Conservation (phyloP, 2,888 invertebrate genomes). For the Philereme vetulata region DNA sequence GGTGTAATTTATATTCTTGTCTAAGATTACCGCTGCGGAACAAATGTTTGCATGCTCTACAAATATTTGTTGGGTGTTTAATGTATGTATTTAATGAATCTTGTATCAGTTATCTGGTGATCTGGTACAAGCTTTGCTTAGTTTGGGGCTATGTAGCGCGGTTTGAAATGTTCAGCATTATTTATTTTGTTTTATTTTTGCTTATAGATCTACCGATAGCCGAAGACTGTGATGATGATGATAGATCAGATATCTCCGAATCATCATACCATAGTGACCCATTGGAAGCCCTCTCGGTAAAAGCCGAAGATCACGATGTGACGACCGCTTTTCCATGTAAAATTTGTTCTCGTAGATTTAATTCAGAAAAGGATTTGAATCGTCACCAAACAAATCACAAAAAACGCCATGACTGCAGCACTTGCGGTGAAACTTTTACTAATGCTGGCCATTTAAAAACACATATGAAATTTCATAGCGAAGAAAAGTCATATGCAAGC, state of each 20-base stretch:
- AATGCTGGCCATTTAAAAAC: slow-evolving; percentile 4
- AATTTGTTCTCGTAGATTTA: slow-evolving; percentile 8
- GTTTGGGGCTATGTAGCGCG: too few relatives aligned
- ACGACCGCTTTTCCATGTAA: slow-evolving; percentile 9
- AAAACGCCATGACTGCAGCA: slow-evolving; percentile 6
- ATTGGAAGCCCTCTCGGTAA: slow-evolving; percentile 12
- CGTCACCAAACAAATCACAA: slow-evolving; percentile 7
- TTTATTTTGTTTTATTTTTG: not conserved
- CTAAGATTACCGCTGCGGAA: too few relatives aligned
- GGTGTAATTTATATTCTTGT: too few relatives aligned
- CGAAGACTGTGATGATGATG: not conserved
- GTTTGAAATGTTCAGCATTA: too few relatives aligned
- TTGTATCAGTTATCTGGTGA: too few relatives aligned
- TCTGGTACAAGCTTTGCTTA: too few relatives aligned
- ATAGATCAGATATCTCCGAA: not conserved
- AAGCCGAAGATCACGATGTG: slow-evolving; percentile 3
- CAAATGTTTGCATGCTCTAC: too few relatives aligned
- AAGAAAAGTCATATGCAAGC: not conserved
- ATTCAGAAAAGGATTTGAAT: slow-evolving; percentile 3
- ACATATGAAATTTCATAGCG: slow-evolving; percentile 13
- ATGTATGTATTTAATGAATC: too few relatives aligned
- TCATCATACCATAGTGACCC: slow-evolving; percentile 5
- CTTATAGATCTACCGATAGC: not conserved
- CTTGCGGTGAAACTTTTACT: slow-evolving; percentile 6
- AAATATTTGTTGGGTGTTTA: too few relatives aligned